Evolutionary conservation across 2,797 vertebrate genomes (phyloP).

Genomic region (Microhierax caerulescens): DNA sequence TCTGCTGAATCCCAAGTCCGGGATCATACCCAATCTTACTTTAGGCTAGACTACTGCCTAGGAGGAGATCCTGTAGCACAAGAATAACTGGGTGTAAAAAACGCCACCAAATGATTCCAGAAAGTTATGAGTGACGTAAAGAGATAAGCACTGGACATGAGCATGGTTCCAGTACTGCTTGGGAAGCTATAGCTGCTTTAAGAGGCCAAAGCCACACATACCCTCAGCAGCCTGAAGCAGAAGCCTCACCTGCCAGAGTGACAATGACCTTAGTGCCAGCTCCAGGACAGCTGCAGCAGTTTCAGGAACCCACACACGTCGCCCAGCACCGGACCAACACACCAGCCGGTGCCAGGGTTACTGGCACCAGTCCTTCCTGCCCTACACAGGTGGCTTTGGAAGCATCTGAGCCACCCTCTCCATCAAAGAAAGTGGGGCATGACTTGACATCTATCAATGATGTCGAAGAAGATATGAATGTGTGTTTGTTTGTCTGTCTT

Average conservation of each 20-base stretch:
- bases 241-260: not conserved
- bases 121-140: not conserved
- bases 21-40: not conserved
- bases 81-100: not conserved
- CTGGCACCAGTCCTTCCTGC: not conserved
- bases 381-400: not conserved
- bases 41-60: not conserved
- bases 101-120: not conserved
- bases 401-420: not conserved
- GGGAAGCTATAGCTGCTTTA: not conserved
- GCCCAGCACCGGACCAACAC: not conserved
- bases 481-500: not conserved
- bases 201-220: not conserved
- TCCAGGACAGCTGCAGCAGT: not conserved
- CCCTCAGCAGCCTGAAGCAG: not conserved
- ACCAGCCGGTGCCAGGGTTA: rapidly evolving
- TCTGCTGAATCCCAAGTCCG: not conserved
- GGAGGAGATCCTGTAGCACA: not conserved
- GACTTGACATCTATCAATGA: not conserved
- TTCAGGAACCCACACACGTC: rapidly evolving
- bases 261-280: not conserved
- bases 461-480: not conserved
- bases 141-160: not conserved
- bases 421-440: not conserved
- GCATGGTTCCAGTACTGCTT: not conserved